Evolutionary conservation across 2,113 vertebrate genomes (phyloP).

Genomic region (Ursus arctos): DNA sequence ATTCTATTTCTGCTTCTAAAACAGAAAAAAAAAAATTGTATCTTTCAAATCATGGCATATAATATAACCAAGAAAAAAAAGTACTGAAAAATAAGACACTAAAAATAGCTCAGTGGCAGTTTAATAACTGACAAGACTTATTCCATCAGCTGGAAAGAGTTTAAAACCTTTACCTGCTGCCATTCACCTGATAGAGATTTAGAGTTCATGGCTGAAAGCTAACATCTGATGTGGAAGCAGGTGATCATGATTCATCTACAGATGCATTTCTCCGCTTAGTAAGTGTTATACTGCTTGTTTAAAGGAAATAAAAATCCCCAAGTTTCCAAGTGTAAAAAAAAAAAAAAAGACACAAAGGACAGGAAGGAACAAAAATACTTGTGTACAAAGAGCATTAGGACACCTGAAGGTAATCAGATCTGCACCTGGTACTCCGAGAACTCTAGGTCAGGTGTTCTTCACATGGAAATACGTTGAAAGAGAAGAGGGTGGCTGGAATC

Average conservation of each 20-base stretch:
- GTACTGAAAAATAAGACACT: constrained; percentile 78
- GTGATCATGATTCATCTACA: constrained; percentile 80
- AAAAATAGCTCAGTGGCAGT: constrained; percentile 85
- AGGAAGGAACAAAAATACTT: neutral
- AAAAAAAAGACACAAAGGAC: constrained; percentile 26
- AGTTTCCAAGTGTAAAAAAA: constrained; percentile 48
- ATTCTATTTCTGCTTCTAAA: constrained; percentile 76
- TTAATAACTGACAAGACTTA: constrained; percentile 86
- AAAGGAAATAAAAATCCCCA: constrained; percentile 45
- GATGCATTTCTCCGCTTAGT: constrained; percentile 71
- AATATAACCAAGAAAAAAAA: constrained; percentile 81
- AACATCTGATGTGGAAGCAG: constrained; percentile 81
- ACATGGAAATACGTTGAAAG: constrained; percentile 41
- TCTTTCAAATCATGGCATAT: constrained; percentile 78
- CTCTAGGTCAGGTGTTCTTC: constrained; percentile 57
- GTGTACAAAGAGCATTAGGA: neutral
- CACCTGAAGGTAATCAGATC: constrained; percentile 64
- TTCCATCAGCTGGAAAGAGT: constrained; percentile 83
- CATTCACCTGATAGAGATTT: constrained; percentile 72
- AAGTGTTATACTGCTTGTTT: constrained; percentile 53
- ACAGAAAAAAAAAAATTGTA: constrained; percentile 74
- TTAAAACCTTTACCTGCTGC: constrained; percentile 86
- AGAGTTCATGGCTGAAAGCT: constrained; percentile 81
- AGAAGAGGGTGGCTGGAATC: constrained; percentile 40
- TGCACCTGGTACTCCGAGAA: constrained; percentile 41